Evolutionary conservation across 2,888 invertebrate genomes (phyloP).

Genomic region (Agrotis segetum): DNA sequence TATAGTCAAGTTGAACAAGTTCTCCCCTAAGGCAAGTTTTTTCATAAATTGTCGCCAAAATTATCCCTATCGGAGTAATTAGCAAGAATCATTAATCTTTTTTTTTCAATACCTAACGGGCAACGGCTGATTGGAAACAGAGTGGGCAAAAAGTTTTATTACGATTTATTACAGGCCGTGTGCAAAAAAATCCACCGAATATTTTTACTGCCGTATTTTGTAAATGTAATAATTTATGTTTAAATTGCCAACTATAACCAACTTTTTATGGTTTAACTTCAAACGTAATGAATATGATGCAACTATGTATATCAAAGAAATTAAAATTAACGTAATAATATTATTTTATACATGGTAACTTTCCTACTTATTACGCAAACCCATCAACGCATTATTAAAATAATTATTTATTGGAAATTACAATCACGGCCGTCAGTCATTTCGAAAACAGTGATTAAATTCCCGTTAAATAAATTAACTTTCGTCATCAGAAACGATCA

Average conservation of each 20-base stretch:
- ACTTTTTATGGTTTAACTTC: neutral
- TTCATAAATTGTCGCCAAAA: slow-evolving; percentile 25
- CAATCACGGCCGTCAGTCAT: neutral
- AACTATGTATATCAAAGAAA: neutral
- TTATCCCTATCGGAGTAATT: slow-evolving; percentile 44
- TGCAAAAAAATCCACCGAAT: neutral
- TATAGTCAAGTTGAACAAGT: slow-evolving; percentile 31
- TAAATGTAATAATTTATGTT: neutral
- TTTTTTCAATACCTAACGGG: slow-evolving; percentile 32
- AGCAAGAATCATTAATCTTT: slow-evolving; percentile 47
- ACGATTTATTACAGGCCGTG: slow-evolving; percentile 20
- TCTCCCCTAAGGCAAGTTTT: slow-evolving; percentile 30
- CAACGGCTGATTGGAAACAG: slow-evolving; percentile 34
- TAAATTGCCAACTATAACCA: neutral
- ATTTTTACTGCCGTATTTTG: neutral
- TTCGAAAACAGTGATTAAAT: slow-evolving; percentile 25
- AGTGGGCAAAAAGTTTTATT: slow-evolving; percentile 19
- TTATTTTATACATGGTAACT: neutral
- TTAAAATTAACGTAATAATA: neutral
- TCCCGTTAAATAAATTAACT: slow-evolving; percentile 23
- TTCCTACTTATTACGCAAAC: neutral
- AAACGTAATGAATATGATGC: neutral
- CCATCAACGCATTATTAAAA: neutral
- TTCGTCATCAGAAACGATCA: neutral
- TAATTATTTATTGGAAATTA: slow-evolving; percentile 20